phyloP scores from a whole-genome alignment of 2,113 vertebrate species.

The Rhipidura dahli region DNA sequence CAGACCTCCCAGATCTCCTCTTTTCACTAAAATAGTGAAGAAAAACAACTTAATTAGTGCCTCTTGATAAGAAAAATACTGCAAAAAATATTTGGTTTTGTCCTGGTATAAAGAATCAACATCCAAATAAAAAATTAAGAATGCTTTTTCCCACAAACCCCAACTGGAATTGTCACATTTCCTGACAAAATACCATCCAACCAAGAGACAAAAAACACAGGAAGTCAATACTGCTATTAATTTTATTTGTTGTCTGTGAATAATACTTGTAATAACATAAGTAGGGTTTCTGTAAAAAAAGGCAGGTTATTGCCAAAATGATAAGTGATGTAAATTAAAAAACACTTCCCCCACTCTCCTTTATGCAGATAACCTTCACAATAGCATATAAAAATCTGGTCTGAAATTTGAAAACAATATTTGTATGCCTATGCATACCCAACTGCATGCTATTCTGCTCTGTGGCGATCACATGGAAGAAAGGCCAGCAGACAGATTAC shows the following conservation, averaged over 20 bases:
- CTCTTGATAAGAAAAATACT: neutral
- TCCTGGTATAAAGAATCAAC: neutral
- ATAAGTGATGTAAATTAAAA: neutral
- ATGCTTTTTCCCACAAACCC: neutral
- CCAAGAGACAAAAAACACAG: neutral
- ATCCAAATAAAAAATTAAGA: neutral
- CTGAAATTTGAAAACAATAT: neutral
- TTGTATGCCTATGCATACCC: neutral
- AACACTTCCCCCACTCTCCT: neutral
- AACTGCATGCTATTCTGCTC: neutral
- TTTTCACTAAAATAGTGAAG: neutral
- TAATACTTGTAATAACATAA: neutral
- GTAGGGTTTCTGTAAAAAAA: neutral
- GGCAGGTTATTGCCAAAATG: neutral
- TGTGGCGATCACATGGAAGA: neutral
- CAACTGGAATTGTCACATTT: neutral
- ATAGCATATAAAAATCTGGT: neutral
- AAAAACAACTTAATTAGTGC: neutral
- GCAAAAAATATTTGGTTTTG: neutral
- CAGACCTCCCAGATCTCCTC: neutral
- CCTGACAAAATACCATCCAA: neutral
- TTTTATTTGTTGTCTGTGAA: neutral
- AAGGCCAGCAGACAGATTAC: neutral
- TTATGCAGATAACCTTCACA: neutral
- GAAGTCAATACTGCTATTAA: neutral